These are phyloP conservation scores for Mycteria americana DNA, from an alignment of 2,797 vertebrate genomes.

Conservation along the genomic window DNA sequence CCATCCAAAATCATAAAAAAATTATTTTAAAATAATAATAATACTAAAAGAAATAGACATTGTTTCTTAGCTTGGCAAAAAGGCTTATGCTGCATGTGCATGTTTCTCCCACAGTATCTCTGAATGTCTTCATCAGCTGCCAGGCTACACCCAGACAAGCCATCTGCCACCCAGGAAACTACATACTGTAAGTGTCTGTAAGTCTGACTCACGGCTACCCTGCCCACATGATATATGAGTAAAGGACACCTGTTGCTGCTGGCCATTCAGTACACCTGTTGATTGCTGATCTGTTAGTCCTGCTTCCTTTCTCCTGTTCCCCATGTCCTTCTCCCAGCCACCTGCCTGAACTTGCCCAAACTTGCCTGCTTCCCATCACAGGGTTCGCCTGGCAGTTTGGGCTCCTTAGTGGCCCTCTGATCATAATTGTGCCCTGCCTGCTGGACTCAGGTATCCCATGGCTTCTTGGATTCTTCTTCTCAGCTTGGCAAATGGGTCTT, in stretches of 20 bases:
- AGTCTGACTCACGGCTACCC: constrained; percentile 14
- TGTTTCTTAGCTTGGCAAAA: neutral
- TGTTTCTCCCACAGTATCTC: neutral
- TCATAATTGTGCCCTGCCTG: neutral
- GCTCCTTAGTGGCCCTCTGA: neutral
- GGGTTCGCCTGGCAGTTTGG: neutral
- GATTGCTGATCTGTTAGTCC: neutral
- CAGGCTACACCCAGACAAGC: constrained; percentile 17
- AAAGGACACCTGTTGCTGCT: constrained; percentile 35
- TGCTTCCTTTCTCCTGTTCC: neutral
- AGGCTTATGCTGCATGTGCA: neutral
- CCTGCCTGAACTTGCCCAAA: neutral
- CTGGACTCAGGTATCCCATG: neutral
- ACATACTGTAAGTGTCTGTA: neutral
- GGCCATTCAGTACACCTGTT: neutral
- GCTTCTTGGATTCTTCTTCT: neutral
- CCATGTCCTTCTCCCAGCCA: neutral
- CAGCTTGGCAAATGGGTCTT: neutral
- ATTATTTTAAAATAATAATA: neutral
- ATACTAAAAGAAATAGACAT: neutral
- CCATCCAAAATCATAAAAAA: neutral
- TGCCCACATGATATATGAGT: neutral
- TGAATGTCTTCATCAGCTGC: constrained; percentile 6
- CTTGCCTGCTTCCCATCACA: neutral
- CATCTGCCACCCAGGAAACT: neutral